Evolutionary conservation across 2,888 invertebrate species (phyloP).

Genomic region (Plutella xylostella): DNA sequence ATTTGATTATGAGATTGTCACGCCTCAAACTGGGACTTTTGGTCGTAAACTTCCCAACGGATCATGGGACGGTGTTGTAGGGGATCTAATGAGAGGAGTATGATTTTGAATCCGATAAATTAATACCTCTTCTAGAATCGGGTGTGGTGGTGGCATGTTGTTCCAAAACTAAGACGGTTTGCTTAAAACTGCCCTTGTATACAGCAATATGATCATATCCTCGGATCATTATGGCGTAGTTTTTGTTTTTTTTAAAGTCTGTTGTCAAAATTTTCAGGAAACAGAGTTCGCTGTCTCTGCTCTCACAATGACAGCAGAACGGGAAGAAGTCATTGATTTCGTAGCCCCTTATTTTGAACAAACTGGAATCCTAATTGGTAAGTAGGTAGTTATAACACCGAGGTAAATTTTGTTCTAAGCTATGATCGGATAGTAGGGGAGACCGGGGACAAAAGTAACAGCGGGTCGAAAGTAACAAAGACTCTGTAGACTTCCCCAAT

Average conservation of each 20-base stretch:
- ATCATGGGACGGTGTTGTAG: constrained; percentile 86
- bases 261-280: too few species aligned
- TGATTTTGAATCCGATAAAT: constrained; percentile 29
- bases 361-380: constrained; percentile 90
- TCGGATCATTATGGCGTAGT: too few species aligned
- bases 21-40: constrained; percentile 74
- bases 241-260: too few species aligned
- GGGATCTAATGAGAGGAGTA: constrained; percentile 85
- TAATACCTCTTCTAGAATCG: too few species aligned
- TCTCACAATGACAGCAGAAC: constrained; percentile 89
- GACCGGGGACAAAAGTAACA: too few species aligned
- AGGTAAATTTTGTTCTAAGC: background rate
- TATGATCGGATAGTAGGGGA: background rate
- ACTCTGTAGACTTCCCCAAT: too few species aligned
- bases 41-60: constrained; percentile 77
- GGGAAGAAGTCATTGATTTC: constrained; percentile 91
- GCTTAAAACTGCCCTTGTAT: too few species aligned
- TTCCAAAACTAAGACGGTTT: background rate
- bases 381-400: constrained; percentile 12
- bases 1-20: constrained; percentile 83
- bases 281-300: constrained; percentile 87
- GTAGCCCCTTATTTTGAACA: constrained; percentile 93
- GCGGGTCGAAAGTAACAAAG: too few species aligned
- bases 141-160: background rate
- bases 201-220: too few species aligned